These are phyloP conservation scores for Hippocampus kuda DNA, from an alignment of 2,797 vertebrate genomes.

Conservation along the genomic window DNA sequence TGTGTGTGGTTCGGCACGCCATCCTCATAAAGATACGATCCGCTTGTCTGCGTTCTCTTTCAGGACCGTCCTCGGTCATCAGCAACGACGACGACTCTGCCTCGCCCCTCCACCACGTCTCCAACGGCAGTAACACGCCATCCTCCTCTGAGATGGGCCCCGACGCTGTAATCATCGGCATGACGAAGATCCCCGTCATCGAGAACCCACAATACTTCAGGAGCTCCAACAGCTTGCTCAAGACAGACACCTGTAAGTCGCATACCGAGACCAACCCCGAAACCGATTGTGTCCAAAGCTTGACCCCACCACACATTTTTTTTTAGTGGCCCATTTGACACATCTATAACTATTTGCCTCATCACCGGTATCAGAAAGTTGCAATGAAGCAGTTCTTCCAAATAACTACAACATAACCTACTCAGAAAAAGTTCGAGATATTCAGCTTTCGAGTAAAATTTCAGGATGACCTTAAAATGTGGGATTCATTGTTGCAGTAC, in stretches of 20 bases:
- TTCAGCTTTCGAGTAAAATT: too few species aligned
- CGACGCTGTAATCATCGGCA: slow-evolving; percentile 91
- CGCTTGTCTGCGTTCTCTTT: slow-evolving; percentile 9
- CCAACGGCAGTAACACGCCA: slow-evolving; percentile 93
- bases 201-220: slow-evolving; percentile 99
- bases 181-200: slow-evolving; percentile 98
- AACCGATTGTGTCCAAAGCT: not conserved
- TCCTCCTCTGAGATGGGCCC: slow-evolving; percentile 94
- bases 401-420: too few species aligned
- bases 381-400: not conserved
- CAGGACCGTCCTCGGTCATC: slow-evolving; percentile 94
- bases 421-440: too few species aligned
- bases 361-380: not conserved
- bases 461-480: too few species aligned
- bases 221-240: slow-evolving; percentile 89
- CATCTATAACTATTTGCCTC: too few species aligned
- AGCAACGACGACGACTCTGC: slow-evolving; percentile 96
- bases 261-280: not conserved
- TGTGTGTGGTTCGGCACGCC: not conserved
- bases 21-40: not conserved
- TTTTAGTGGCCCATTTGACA: not conserved
- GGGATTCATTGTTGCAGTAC: too few species aligned
- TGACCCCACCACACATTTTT: not conserved
- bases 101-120: slow-evolving; percentile 95
- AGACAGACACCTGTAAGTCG: slow-evolving; percentile 90